Conservation (phyloP, 64 coral and sea anemone species). For the Porites lutea region DNA sequence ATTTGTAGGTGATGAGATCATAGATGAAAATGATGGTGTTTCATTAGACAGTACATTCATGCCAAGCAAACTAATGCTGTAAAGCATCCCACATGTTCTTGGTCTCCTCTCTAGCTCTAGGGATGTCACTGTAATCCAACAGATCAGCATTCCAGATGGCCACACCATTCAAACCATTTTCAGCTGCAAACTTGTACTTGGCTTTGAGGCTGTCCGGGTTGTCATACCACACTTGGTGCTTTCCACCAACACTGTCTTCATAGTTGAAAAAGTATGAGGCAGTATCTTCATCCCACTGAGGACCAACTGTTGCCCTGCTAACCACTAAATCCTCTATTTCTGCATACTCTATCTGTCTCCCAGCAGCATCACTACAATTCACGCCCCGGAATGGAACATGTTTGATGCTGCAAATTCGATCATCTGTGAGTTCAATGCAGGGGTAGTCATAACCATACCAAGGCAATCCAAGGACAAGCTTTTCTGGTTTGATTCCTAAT, state of each 20-base stretch:
- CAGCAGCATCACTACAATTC: slow-evolving; percentile 98
- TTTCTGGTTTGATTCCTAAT: slow-evolving; percentile 70
- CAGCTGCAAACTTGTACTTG: slow-evolving; percentile 73
- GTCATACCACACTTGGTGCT: slow-evolving; percentile 92
- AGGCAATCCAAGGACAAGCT: slow-evolving; percentile 91
- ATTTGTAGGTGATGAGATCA: no score
- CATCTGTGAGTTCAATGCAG: slow-evolving; percentile 37
- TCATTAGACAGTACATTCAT: not conserved
- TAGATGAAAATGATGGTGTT: no score
- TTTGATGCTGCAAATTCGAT: slow-evolving; percentile 78
- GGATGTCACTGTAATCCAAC: slow-evolving; percentile 80
- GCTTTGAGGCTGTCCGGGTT: slow-evolving; percentile 60
- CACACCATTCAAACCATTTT: slow-evolving; percentile 67
- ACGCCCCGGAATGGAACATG: slow-evolving; percentile 88
- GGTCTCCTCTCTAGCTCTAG: slow-evolving; percentile 56
- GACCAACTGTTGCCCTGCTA: slow-evolving; percentile 56
- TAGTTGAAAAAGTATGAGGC: slow-evolving; percentile 83
- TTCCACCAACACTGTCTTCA: slow-evolving; percentile 58
- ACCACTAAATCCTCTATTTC: slow-evolving; percentile 81
- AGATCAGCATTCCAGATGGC: slow-evolving; percentile 90
- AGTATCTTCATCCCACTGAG: slow-evolving; percentile 66
- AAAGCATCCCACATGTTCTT: slow-evolving; percentile 79
- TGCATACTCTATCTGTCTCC: slow-evolving; percentile 82
- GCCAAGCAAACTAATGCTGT: not conserved
- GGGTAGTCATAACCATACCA: slow-evolving; percentile 98